Evolutionary conservation across 1,140 invertebrate species (phyloP).

Genomic region (Helicorthomorpha holstii): DNA sequence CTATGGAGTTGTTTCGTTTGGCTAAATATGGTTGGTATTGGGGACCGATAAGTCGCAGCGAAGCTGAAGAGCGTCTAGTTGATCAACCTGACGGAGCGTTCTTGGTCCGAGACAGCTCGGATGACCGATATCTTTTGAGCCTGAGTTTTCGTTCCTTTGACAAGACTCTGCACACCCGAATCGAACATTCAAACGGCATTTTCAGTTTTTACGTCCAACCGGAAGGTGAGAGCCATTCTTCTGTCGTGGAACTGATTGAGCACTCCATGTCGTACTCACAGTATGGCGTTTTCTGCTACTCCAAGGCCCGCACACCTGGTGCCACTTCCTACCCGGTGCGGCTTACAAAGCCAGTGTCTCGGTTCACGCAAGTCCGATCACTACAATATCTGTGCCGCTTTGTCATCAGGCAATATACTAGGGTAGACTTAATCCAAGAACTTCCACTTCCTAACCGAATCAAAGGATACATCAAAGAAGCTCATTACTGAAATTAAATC

Average conservation of each 20-base stretch:
- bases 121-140: slow-evolving; percentile 45
- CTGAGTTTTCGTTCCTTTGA: slow-evolving; percentile 57
- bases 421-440: slow-evolving; percentile 49
- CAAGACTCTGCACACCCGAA: slow-evolving; percentile 47
- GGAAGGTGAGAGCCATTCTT: slow-evolving; percentile 43
- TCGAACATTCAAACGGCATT: slow-evolving; percentile 45
- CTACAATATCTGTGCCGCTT: slow-evolving; percentile 59
- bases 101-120: slow-evolving; percentile 54
- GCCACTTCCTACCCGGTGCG: slow-evolving; percentile 50
- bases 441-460: slow-evolving; percentile 49
- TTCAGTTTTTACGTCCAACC: slow-evolving; percentile 47
- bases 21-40: slow-evolving; percentile 47
- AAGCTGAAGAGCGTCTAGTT: slow-evolving; percentile 42
- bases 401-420: slow-evolving; percentile 51
- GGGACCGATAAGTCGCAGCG: slow-evolving; percentile 40
- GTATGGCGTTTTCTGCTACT: slow-evolving; percentile 53
- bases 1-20: slow-evolving; percentile 36
- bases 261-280: slow-evolving; percentile 49
- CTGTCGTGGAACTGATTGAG: slow-evolving; percentile 48
- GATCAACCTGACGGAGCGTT: slow-evolving; percentile 58
- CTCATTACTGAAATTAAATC: slow-evolving; percentile 32
- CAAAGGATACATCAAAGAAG: slow-evolving; percentile 43
- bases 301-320: slow-evolving; percentile 40
- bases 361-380: slow-evolving; percentile 51
- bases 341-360: slow-evolving; percentile 55